A percentile compares a stretch with the other conserved stretches of the same genome.
Conservation (phyloP, 2,797 vertebrate species). For the Rousettus madagascariensis region DNA sequence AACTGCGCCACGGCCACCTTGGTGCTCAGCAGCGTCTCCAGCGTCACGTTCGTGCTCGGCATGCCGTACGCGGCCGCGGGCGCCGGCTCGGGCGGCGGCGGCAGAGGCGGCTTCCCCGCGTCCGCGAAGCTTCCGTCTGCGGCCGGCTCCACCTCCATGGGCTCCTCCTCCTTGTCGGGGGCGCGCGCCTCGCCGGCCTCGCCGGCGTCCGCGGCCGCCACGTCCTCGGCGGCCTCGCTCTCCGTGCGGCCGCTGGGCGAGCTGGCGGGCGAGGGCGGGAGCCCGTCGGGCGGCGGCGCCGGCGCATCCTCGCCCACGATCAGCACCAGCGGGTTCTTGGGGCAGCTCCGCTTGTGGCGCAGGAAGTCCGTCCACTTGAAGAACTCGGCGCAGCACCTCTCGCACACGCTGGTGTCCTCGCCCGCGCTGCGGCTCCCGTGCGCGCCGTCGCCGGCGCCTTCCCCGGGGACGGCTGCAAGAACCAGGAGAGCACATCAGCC, state of each 20-base stretch:
- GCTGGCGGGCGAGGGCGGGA: conserved; percentile 92
- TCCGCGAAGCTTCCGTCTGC: conserved; percentile 88
- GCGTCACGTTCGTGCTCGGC: conserved; percentile 98
- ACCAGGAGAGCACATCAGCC: conserved; percentile 90
- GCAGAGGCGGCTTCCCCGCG: conserved; percentile 90
- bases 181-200: conserved; percentile 86
- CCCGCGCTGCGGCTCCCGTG: conserved; percentile 96
- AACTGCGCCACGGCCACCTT: conserved; percentile 98
- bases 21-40: conserved; percentile 98
- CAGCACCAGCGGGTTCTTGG: conserved; percentile 96
- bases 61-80: conserved; percentile 90
- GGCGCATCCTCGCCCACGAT: conserved; percentile 96
- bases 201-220: conserved; percentile 85
- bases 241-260: conserved; percentile 93
- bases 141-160: conserved; percentile 94
- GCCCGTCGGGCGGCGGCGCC: conserved; percentile 90
- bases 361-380: conserved; percentile 99
- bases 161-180: conserved; percentile 89
- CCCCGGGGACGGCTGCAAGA: conserved; percentile 91
- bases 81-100: conserved; percentile 89
- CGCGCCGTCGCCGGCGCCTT: conserved; percentile 94
- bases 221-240: conserved; percentile 92
- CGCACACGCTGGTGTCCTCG: conserved; percentile 96
- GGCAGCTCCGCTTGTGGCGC: conserved; percentile 95
- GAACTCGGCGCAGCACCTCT: conserved; percentile 98